phyloP scores from a whole-genome alignment of 2,113 vertebrate species.

The Dasypus novemcinctus region DNA sequence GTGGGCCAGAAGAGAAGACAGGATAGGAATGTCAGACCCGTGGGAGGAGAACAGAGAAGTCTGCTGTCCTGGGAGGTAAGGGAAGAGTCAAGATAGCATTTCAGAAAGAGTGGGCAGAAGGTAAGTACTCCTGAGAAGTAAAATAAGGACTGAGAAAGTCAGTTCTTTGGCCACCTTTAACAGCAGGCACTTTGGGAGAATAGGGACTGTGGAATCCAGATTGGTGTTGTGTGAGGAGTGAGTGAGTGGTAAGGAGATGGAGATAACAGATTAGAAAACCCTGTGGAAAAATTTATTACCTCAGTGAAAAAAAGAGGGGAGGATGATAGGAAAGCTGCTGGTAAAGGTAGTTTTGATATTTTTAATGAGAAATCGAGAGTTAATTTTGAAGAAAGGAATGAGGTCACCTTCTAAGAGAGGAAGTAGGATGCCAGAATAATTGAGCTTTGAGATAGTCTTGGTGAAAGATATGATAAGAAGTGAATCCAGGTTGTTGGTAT shows the following conservation, averaged over 20 bases:
- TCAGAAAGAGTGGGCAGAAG: not conserved
- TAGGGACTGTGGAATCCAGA: not conserved
- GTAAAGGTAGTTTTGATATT: not conserved
- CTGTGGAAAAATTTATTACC: not conserved
- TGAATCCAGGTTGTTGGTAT: not conserved
- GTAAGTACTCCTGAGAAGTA: not conserved
- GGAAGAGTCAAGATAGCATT: not conserved
- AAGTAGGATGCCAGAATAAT: not conserved
- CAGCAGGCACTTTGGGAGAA: not conserved
- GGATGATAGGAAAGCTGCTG: not conserved
- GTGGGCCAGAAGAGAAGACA: not conserved
- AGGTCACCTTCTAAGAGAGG: not conserved
- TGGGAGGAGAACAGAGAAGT: not conserved
- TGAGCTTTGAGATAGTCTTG: not conserved
- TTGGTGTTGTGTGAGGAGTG: not conserved
- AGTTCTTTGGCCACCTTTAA: not conserved
- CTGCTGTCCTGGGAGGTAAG: not conserved
- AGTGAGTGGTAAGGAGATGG: not conserved
- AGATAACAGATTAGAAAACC: not conserved
- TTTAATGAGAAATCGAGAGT: not conserved
- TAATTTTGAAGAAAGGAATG: not conserved
- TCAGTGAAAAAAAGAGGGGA: not conserved
- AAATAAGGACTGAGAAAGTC: not conserved
- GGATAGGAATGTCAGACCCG: not conserved
- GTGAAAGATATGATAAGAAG: constrained; percentile 5